Percentiles rank a stretch among this genome's conserved stretches.
Evolutionary conservation across 2,113 vertebrate genomes (phyloP).

Genomic region (Callorhinus ursinus): DNA sequence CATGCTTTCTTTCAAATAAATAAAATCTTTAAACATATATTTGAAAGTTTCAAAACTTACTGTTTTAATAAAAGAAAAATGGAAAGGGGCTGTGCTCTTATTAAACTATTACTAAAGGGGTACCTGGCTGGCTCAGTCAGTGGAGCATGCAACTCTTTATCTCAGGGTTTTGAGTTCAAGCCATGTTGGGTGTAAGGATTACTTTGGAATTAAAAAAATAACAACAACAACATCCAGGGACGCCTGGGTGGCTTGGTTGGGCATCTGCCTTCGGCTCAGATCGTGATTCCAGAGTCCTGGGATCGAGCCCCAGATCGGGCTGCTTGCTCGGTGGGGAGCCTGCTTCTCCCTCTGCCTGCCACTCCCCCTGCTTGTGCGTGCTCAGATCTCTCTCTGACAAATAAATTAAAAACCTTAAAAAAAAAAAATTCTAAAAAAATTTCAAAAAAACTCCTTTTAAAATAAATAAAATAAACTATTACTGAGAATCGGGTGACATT

Average conservation of each 20-base stretch:
- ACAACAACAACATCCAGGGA: not conserved
- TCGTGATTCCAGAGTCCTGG: not conserved
- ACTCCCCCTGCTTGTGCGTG: no score
- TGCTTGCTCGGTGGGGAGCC: not conserved
- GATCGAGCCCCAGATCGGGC: not conserved
- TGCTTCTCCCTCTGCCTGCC: not conserved
- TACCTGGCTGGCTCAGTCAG: not conserved
- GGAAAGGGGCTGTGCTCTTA: not conserved
- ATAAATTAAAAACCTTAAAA: not conserved
- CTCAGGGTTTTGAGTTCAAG: not conserved
- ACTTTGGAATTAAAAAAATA: not conserved
- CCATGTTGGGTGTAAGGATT: no score
- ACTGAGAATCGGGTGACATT: not conserved
- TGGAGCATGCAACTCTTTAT: not conserved
- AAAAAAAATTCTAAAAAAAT: not conserved
- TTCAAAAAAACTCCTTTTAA: not conserved
- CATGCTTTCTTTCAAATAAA: not conserved
- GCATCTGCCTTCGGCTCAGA: not conserved
- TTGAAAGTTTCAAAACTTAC: not conserved
- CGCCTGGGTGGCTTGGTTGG: not conserved
- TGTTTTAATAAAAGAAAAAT: conserved; percentile 30
- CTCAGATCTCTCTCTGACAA: not conserved
- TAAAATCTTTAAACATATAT: not conserved
- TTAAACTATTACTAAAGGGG: not conserved
- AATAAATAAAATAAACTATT: not conserved